These are phyloP conservation scores for Macrobrachium nipponense DNA, from an alignment of 1,140 invertebrate genomes.

Conservation along the genomic window DNA sequence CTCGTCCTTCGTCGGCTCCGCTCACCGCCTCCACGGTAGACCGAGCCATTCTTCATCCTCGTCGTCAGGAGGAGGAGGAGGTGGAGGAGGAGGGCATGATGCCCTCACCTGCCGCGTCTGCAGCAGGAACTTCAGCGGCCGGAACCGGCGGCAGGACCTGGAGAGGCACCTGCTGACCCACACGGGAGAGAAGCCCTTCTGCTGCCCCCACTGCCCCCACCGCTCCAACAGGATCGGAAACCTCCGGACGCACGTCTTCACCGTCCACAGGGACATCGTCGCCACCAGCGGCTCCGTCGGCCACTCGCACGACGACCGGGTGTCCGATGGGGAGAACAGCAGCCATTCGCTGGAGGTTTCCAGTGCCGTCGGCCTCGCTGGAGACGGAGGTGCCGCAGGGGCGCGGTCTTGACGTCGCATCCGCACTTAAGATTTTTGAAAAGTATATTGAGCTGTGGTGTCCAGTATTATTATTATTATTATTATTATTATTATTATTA, in stretches of 20 bases:
- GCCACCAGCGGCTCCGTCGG: background rate
- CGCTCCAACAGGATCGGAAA: slow-evolving; percentile 60
- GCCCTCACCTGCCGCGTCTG: slow-evolving; percentile 51
- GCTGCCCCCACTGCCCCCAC: slow-evolving; percentile 66
- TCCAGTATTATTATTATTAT: no score
- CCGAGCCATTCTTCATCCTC: background rate
- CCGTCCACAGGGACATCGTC: slow-evolving; percentile 48
- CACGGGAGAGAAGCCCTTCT: slow-evolving; percentile 66
- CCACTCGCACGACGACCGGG: background rate
- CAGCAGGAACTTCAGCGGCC: slow-evolving; percentile 79
- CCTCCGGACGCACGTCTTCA: slow-evolving; percentile 54
- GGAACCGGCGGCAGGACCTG: slow-evolving; percentile 77
- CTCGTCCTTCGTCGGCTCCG: background rate
- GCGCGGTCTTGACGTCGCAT: no score
- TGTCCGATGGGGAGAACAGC: background rate
- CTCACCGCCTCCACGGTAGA: slow-evolving; percentile 8
- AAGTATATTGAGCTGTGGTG: no score
- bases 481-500: no score
- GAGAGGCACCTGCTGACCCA: slow-evolving; percentile 76
- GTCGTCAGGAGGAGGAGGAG: no score
- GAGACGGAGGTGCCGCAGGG: no score
- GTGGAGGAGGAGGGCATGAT: background rate
- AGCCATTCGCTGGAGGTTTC: background rate
- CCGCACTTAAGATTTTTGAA: no score
- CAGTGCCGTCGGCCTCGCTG: background rate